phyloP scores from a whole-genome alignment of 2,888 invertebrate genomes.

The Yponomeuta evonymella region DNA sequence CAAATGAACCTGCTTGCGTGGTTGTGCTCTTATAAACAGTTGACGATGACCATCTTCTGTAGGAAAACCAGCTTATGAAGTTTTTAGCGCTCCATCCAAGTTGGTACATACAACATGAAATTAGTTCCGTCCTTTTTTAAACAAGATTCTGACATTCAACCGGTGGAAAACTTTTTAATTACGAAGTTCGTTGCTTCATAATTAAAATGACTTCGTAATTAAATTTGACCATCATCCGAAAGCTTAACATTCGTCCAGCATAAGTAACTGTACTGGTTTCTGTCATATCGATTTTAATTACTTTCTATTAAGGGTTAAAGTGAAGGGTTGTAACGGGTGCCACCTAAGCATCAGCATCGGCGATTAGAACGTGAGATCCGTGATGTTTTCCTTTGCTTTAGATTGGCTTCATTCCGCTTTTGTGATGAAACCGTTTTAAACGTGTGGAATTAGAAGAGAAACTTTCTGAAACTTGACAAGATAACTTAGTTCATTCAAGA shows the following conservation, averaged over 20 bases:
- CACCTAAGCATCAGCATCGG: background rate
- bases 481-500: too few relatives aligned
- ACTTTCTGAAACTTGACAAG: background rate
- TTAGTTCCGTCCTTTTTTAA: too few relatives aligned
- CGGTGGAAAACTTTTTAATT: too few relatives aligned
- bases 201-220: too few relatives aligned
- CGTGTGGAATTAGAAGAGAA: background rate
- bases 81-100: too few relatives aligned
- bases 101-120: too few relatives aligned
- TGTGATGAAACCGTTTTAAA: background rate
- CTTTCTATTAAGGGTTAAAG: background rate
- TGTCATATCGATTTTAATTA: slow-evolving; percentile 19
- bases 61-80: too few relatives aligned
- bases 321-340: slow-evolving; percentile 1
- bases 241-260: slow-evolving; percentile 36
- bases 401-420: background rate
- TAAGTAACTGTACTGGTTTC: slow-evolving; percentile 24
- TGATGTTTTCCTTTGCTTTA: background rate
- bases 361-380: background rate
- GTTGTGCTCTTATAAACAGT: slow-evolving; percentile 18
- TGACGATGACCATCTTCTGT: background rate
- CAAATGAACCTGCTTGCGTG: slow-evolving; percentile 22
- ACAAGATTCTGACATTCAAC: too few relatives aligned
- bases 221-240: too few relatives aligned
- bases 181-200: too few relatives aligned